These are phyloP conservation scores for Augochlorella aurata DNA, from an alignment of 2,888 invertebrate species.

Conservation along the genomic window DNA sequence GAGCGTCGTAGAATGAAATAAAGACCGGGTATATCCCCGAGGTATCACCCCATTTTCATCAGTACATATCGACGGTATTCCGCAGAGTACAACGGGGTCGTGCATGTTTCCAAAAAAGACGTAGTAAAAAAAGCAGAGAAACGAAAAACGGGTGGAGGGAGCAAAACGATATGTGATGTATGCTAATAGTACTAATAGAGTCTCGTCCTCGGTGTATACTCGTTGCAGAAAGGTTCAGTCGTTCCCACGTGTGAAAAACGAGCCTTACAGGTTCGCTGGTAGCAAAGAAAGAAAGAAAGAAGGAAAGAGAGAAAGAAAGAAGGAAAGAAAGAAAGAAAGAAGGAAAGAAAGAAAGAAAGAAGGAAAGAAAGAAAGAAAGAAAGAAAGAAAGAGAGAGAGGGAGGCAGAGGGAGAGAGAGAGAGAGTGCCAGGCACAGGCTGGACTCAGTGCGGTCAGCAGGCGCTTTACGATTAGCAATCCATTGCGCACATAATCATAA, in stretches of 20 bases:
- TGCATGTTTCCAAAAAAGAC: neutral
- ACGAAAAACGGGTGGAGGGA: neutral
- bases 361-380: neutral
- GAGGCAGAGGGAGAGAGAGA: too few species aligned
- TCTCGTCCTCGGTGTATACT: conserved; percentile 8
- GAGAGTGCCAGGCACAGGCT: neutral
- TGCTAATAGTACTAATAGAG: conserved; percentile 46
- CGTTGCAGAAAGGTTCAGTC: conserved; percentile 5
- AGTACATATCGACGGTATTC: neutral
- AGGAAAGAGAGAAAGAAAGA: neutral
- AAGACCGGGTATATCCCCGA: conserved; percentile 41
- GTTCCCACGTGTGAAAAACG: conserved; percentile 55
- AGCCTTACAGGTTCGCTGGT: conserved; percentile 2
- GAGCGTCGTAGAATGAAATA: conserved; percentile 47
- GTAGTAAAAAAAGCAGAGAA: neutral
- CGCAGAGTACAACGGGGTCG: conserved; percentile 1
- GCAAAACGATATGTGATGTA: conserved; percentile 6
- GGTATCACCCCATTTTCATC: conserved; percentile 33
- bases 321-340: too few species aligned
- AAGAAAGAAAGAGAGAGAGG: too few species aligned
- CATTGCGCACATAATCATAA: conserved; percentile 75
- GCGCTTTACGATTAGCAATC: conserved; percentile 69
- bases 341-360: neutral
- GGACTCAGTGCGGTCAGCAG: conserved; percentile 36
- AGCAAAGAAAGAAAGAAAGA: conserved; percentile 7